Evolutionary conservation across 2,888 invertebrate genomes (phyloP).

Genomic region (Junonia oenone): DNA sequence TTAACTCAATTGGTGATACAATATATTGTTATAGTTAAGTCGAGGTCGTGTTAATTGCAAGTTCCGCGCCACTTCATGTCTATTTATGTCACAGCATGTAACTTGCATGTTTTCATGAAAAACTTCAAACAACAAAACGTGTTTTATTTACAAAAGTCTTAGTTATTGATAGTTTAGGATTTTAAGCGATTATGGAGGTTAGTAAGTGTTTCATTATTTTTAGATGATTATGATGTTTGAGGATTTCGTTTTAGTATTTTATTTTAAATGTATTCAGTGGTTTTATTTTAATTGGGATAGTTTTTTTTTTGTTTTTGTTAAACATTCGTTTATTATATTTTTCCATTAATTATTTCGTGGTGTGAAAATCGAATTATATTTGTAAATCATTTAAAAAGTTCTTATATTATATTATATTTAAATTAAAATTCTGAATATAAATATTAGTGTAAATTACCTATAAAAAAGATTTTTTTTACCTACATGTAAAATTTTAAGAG

Average conservation of each 20-base stretch:
- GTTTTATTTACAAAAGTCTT: no score
- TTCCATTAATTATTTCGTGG: no score
- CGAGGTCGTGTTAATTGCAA: conserved; percentile 2
- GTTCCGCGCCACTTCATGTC: background rate
- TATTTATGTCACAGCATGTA: conserved; percentile 6
- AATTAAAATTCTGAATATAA: no score
- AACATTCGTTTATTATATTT: no score
- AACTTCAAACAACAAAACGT: no score
- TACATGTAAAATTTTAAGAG: no score
- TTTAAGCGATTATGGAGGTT: background rate
- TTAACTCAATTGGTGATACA: background rate
- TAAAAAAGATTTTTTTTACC: no score
- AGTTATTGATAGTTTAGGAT: background rate
- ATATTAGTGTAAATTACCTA: no score
- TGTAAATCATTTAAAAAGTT: no score
- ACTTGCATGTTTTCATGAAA: conserved; percentile 6
- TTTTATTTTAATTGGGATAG: background rate
- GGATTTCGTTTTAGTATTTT: background rate
- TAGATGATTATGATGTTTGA: background rate
- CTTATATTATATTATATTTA: no score
- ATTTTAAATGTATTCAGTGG: background rate
- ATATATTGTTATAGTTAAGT: background rate
- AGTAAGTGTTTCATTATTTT: background rate
- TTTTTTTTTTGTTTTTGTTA: background rate
- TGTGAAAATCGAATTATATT: no score